A percentile compares a stretch with the other conserved stretches of the same genome.
These are phyloP conservation scores for Sitta europaea DNA, from an alignment of 2,113 vertebrate genomes.

Conservation along the genomic window DNA sequence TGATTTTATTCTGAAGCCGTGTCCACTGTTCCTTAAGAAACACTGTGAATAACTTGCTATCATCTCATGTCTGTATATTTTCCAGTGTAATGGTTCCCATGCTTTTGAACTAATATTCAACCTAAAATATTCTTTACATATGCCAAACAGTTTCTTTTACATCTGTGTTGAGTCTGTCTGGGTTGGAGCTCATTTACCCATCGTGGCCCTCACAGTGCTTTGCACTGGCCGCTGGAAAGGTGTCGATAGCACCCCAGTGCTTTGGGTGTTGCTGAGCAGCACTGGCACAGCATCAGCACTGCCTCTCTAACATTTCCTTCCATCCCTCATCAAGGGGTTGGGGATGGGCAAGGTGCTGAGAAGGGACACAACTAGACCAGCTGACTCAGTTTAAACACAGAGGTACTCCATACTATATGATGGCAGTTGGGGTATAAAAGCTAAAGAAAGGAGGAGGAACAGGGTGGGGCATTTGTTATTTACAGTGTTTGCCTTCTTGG, in stretches of 20 bases:
- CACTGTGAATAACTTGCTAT: background rate
- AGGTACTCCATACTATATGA: background rate
- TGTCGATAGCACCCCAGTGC: background rate
- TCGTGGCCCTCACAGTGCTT: background rate
- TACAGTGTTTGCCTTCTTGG: background rate
- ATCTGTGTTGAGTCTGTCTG: background rate
- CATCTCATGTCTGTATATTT: fast-evolving
- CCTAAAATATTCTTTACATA: background rate
- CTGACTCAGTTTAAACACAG: too few species aligned
- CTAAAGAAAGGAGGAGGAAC: background rate
- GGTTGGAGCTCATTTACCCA: background rate
- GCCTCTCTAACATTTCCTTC: background rate
- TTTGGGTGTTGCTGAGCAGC: background rate
- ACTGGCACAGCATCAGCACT: fast-evolving
- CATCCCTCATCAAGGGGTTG: too few species aligned
- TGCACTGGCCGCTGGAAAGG: background rate
- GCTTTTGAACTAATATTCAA: background rate
- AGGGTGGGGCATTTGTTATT: background rate
- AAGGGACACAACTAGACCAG: background rate
- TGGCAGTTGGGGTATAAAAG: background rate
- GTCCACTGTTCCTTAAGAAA: background rate
- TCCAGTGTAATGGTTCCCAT: background rate
- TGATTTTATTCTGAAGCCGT: background rate
- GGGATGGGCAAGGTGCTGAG: too few species aligned
- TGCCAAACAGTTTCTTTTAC: background rate